Conservation (phyloP, 2,888 invertebrate genomes). For the Ophion ellenae region DNA sequence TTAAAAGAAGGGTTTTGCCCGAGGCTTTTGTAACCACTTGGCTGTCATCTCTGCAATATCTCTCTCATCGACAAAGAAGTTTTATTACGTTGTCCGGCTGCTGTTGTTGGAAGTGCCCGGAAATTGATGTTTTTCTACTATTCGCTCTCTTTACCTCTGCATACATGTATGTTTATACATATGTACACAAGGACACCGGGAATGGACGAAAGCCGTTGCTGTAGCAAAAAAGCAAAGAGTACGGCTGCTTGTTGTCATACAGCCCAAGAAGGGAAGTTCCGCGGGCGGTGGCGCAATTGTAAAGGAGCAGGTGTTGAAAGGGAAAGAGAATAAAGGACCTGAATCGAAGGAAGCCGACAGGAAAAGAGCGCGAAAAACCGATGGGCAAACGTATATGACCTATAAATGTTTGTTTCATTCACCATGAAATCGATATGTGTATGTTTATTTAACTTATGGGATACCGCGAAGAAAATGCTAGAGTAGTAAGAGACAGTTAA, state of each 20-base stretch:
- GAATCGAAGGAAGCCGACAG: slow-evolving; percentile 12
- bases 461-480: too few relatives aligned
- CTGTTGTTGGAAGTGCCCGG: slow-evolving; percentile 60
- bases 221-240: slow-evolving; percentile 30
- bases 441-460: too few relatives aligned
- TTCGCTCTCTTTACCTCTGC: slow-evolving; percentile 9
- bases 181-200: not conserved
- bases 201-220: slow-evolving; percentile 29
- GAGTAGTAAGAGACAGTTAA: too few relatives aligned
- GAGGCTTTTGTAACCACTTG: not conserved
- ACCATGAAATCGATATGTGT: not conserved
- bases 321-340: slow-evolving; percentile 24
- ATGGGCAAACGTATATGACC: not conserved
- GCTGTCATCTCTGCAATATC: not conserved
- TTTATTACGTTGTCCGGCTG: slow-evolving; percentile 70
- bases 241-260: not conserved
- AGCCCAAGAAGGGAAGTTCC: not conserved
- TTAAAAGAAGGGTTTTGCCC: not conserved
- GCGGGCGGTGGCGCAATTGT: not conserved
- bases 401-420: too few relatives aligned
- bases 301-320: slow-evolving; percentile 32
- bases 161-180: not conserved
- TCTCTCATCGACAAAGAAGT: slow-evolving; percentile 74
- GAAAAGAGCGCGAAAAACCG: slow-evolving; percentile 40
- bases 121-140: slow-evolving; percentile 64